Evolutionary conservation across 2,113 vertebrate species (phyloP), one percentile per base, ranked within the genome.

Genomic region (Pelodiscus sinensis): DNA sequence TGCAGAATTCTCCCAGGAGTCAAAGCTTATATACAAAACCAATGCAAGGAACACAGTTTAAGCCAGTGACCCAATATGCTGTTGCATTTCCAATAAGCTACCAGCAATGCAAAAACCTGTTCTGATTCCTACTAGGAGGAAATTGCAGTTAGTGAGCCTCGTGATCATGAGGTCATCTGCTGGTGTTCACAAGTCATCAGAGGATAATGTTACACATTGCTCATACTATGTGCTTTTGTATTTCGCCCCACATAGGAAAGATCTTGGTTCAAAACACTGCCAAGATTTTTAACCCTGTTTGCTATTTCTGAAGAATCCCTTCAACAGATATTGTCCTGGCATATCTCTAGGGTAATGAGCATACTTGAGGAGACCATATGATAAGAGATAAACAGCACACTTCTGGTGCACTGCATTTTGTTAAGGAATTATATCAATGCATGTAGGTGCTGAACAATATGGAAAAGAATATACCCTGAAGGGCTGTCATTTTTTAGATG

Each of bases 31-130:
- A 78, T 81, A 92, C 88, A 79, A 90, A 38, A 91, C 82, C 88
- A 94, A 95, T 95, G 92, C 82, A 68, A 89, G 82, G 96, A 96
- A 96, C 93, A 93, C 55, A 6, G 94, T 90, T 94, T 93, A 92
- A 85, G 88, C 25, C 88, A 51, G 60, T 0, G 52, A 95, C 90
- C 95, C 96, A 95, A 95, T 95, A 95, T 96, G 92, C 82, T 84
- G 73, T 85, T 83, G 91, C 94, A 94, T 82, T 87, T 95, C 84
- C 84, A 3, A 85, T 89, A 90, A 94, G 96, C 92, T 87, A 89
- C 0, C 11, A 95, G 91, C 90, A 51, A 85, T 38, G 88, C 91
- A 95, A 96, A 95, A 94, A 93, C 96, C 92, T 91, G 75, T 88
- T 85, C 91, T 91, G 92, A 77, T 82, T 78, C 92, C 91, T 44